These are phyloP conservation scores for Andricus quercusramuli DNA, from an alignment of 2,888 invertebrate genomes.

Conservation along the genomic window DNA sequence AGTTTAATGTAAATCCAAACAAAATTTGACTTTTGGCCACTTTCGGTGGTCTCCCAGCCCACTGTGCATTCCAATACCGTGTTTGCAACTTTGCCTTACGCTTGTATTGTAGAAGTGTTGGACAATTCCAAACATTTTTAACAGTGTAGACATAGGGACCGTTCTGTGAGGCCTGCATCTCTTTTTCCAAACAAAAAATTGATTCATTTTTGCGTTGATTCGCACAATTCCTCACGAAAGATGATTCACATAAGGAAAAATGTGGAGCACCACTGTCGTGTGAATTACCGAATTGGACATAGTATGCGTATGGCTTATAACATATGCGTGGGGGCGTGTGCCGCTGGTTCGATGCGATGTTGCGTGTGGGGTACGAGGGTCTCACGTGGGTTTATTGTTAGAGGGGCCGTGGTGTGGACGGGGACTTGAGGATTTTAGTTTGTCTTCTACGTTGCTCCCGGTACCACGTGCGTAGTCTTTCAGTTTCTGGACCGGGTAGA, in stretches of 20 bases:
- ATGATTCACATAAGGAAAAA: background rate
- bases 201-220: too few species aligned
- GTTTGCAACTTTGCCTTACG: too few species aligned
- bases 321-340: conserved; percentile 47
- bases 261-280: conserved; percentile 8
- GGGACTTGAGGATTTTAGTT: conserved; percentile 67
- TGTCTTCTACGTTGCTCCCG: conserved; percentile 63
- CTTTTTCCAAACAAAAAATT: too few species aligned
- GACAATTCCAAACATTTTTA: too few species aligned
- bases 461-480: conserved; percentile 59
- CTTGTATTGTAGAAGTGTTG: too few species aligned
- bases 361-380: conserved; percentile 54
- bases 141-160: too few species aligned
- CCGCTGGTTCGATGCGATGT: conserved; percentile 31
- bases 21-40: too few species aligned
- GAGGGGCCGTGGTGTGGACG: conserved; percentile 64
- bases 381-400: conserved; percentile 72
- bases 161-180: too few species aligned
- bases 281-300: conserved; percentile 12
- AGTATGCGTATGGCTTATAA: conserved; percentile 45
- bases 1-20: too few species aligned
- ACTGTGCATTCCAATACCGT: too few species aligned
- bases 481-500: background rate
- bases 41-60: too few species aligned
- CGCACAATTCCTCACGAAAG: too few species aligned